Evolutionary conservation across 2,888 invertebrate genomes (phyloP), one percentile per base, ranked within the genome.

Genomic region (Zaprionus bogoriensis): DNA sequence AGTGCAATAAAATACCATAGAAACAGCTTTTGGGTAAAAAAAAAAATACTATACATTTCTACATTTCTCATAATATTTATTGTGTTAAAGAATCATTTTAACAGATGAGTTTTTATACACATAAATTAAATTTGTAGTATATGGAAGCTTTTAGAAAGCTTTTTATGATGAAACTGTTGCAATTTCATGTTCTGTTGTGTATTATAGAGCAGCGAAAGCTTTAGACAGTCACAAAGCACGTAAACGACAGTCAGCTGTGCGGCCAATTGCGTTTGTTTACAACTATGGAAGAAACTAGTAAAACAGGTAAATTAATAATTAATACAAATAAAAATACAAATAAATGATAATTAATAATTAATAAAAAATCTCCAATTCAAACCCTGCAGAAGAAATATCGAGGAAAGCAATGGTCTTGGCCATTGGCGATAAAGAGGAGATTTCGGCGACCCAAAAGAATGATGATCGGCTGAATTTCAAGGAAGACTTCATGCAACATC

Each of bases 361-460:
- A 17, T 2, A 30, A 9, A 12, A n/a, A 10, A 9, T 4, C 17
- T 1, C 2, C 10, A 17, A 14, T 32, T 0, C 17, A 36, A 32
- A n/a, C n/a, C n/a, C n/a, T 10, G 0, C 23, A 7, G 30, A n/a
- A 4, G 4, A 9, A n/a, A 10, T 32, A 1, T 28, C 19, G 3
- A 25, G 22, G 1, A 55, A 47, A 28, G 17, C 30, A 0, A 30
- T 61, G 28, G 48, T 71, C 1, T 38, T 71, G 46, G 6, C 47
- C 1, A 71, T 67, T 20, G 67, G 54, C 9, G 67, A 61, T 39
- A 9, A 9, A 14, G 36, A 39, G 0, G 41, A 70, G 12, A 5
- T 7, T 14, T 4, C 7, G 1, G 19, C 2, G 1, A 1, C 12
- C 2, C 23, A 36, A 7, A 27, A 44, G 1, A 45, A 48, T n/a